Base-by-base conservation (phyloP, 2,113 vertebrate genomes). In the Ovis canadensis region DNA sequence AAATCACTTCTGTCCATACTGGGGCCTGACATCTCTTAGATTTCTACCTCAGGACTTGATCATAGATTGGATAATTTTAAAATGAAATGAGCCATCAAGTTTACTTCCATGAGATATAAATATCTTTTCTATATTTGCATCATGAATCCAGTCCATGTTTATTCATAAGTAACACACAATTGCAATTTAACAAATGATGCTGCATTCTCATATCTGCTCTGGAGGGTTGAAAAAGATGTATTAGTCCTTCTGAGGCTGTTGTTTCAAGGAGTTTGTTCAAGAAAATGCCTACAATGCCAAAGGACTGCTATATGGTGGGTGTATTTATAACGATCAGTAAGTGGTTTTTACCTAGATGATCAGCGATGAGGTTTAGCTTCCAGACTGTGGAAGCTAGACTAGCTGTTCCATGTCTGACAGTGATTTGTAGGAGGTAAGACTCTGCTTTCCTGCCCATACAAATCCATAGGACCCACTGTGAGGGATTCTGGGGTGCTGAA, bases 181-280 rank as follows among this genome's bases (percentile, higher is more conserved):
- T 87, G 55, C 88, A 96, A 97, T 96, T 97, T 97, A 96, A 98
- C 91, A 96, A 98, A 97, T 78, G 93, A 89, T 95, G 91, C 86
- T 95, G 93, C 85, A 19, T 74, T 91, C 89, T 88, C 96, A 55
- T 89, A 78, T 97, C 94, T 87, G 83, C 25, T 95, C 78, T 97
- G 55, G 90, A 83, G 82, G 55, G 91, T 91, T 55, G 64, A 55
- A 98, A 97, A 97, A 85, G 95, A 91, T 90, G 93, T 29, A 59
- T 36, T 3, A 82, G 45, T 81, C 86, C 29, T 85, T 29, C 96
- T 92, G 64, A 85, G 96, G 40, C 88, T 97, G 80, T 81, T 52
- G 55, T 77, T 97, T 97, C 96, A 96, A 4, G 36, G 54, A 82
- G 14, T 83, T 6, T 2, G 6, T 83, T 52, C 59, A 92, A 95